Percentiles rank a stretch among this genome's conserved stretches.
phyloP scores from a whole-genome alignment of 2,113 vertebrate genomes.

The human region DNA sequence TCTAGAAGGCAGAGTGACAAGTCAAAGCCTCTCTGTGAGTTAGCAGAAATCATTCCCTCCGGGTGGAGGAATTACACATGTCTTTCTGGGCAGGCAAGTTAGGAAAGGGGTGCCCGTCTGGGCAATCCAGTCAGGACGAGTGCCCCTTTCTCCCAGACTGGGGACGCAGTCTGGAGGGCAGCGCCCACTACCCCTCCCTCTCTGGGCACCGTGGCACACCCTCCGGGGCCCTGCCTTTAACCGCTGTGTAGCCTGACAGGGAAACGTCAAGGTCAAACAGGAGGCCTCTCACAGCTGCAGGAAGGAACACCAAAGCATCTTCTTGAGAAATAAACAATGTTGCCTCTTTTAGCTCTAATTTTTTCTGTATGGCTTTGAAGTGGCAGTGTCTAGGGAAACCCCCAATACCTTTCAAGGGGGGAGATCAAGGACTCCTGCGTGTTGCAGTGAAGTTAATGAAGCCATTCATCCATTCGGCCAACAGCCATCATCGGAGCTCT shows the following conservation, averaged over 20 bases:
- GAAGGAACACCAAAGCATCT: slow-evolving; percentile 52
- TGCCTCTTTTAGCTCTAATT: slow-evolving; percentile 52
- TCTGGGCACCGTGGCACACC: not conserved
- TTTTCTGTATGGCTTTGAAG: slow-evolving; percentile 65
- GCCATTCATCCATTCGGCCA: not conserved
- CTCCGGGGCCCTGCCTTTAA: not conserved
- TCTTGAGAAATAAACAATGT: slow-evolving; percentile 58
- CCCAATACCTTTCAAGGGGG: not conserved
- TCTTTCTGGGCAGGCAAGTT: too few relatives aligned
- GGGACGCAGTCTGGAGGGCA: not conserved
- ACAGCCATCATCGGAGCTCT: not conserved
- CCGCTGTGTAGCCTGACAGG: not conserved
- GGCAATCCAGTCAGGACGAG: not conserved
- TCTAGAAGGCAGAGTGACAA: not conserved
- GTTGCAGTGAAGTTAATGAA: not conserved
- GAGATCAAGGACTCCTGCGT: not conserved
- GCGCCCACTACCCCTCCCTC: accelerated
- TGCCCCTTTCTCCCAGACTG: too few relatives aligned
- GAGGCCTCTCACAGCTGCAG: slow-evolving; percentile 48
- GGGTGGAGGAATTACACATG: not conserved
- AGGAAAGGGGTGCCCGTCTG: not conserved
- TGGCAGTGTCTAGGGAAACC: slow-evolving; percentile 69
- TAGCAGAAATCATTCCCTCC: not conserved
- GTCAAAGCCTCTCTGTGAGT: not conserved
- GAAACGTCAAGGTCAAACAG: not conserved